Conservation (phyloP, 2,113 vertebrate genomes). For the Lepisosteus oculatus region DNA sequence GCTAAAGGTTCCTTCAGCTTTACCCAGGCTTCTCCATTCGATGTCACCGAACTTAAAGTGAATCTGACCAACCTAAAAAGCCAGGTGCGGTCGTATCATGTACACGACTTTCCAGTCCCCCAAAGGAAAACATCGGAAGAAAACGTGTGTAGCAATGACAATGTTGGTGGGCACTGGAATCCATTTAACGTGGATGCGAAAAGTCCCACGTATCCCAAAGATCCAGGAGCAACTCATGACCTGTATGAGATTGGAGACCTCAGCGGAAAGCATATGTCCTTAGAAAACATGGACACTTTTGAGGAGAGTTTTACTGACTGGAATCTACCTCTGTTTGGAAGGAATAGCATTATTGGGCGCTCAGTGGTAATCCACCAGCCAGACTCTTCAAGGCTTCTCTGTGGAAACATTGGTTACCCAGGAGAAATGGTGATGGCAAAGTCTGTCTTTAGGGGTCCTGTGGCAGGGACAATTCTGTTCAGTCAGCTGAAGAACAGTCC, state of each 20-base stretch:
- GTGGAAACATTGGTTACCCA: conserved; percentile 59
- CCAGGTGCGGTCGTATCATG: conserved; percentile 51
- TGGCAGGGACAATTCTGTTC: conserved; percentile 65
- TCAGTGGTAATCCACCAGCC: conserved; percentile 64
- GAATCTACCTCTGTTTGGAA: conserved; percentile 71
- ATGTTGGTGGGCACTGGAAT: conserved; percentile 68
- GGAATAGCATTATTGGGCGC: conserved; percentile 70
- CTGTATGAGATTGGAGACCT: conserved; percentile 70
- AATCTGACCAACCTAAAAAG: conserved; percentile 54
- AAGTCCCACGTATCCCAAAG: conserved; percentile 46
- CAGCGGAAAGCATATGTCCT: conserved; percentile 57
- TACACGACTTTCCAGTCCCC: conserved; percentile 66
- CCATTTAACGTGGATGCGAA: conserved; percentile 54
- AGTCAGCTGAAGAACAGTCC: conserved; percentile 56
- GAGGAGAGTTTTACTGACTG: conserved; percentile 51
- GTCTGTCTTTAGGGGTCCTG: conserved; percentile 54
- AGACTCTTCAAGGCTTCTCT: conserved; percentile 47
- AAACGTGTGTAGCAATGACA: conserved; percentile 57
- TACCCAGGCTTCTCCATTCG: conserved; percentile 65
- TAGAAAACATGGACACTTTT: conserved; percentile 26
- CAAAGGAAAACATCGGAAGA: conserved; percentile 30
- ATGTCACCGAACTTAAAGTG: conserved; percentile 53
- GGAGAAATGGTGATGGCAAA: conserved; percentile 50
- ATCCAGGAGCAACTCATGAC: conserved; percentile 60
- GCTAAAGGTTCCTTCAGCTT: conserved; percentile 62